These are phyloP conservation scores for Machimus atricapillus DNA, from an alignment of 2,888 invertebrate species.

Conservation along the genomic window DNA sequence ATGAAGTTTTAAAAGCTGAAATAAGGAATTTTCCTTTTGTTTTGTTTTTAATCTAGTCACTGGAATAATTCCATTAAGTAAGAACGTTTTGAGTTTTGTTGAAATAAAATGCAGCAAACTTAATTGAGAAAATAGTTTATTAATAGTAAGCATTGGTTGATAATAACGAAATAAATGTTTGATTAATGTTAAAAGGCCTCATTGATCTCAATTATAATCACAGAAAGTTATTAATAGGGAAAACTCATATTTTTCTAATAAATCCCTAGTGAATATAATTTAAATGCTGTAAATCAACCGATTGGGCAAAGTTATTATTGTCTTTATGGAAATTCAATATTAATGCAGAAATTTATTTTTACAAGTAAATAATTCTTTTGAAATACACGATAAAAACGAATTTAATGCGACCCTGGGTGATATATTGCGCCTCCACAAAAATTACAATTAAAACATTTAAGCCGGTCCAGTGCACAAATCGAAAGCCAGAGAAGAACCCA, in stretches of 20 bases:
- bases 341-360: slow-evolving; percentile 3
- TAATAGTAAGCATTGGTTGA: too few relatives aligned
- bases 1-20: too few relatives aligned
- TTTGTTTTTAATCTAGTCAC: too few relatives aligned
- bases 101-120: too few relatives aligned
- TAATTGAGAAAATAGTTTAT: too few relatives aligned
- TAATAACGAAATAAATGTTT: too few relatives aligned
- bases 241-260: not conserved
- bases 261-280: not conserved
- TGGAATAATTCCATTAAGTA: too few relatives aligned
- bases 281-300: not conserved
- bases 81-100: too few relatives aligned
- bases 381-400: not conserved
- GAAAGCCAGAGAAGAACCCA: slow-evolving; percentile 4
- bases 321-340: slow-evolving; percentile 8
- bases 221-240: not conserved
- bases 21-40: too few relatives aligned
- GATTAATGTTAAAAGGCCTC: too few relatives aligned
- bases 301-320: not conserved
- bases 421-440: slow-evolving; percentile 7
- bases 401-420: slow-evolving; percentile 2
- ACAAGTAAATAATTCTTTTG: not conserved
- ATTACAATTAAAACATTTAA: slow-evolving; percentile 22
- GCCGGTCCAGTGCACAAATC: slow-evolving; percentile 20
- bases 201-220: too few relatives aligned